Base-by-base conservation (phyloP, 2,888 invertebrate species). In the Oscheius onirici region DNA sequence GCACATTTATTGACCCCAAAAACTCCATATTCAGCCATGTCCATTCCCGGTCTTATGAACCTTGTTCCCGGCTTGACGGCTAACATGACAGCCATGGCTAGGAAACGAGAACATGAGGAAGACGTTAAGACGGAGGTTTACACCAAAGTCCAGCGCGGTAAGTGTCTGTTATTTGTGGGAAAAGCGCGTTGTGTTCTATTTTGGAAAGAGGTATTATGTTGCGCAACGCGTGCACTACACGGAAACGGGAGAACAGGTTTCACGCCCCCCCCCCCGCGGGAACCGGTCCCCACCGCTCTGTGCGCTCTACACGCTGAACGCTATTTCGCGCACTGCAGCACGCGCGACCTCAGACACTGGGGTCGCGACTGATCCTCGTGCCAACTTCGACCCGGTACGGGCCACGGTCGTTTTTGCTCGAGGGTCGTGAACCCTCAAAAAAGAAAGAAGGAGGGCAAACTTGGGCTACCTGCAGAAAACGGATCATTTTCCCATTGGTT, bases 141-240 rank as follows among this genome's bases (percentile, higher is more conserved):
- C 72, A 75, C 76, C 54, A 86, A 86, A 75, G 83, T 84, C 28
- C 84, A 84, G 60, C 54, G 82, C 80, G 84, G 85, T 85, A 41
- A 61, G 78, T 67, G 63, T 28, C 40, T 52, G 34, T 57, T 52
- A 20, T 26, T 52, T 52, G 43, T 34, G 3, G 34, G 34, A 34
- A 34, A 34, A 66, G 66, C 43, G 41, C 51, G 10, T 13, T 43
- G n/a, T 57, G 54, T 68, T 24, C 57, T 57, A 49, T 63, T 63
- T 49, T 63, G 63, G 34, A 63, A 63, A 63, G n/a, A n/a, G n/a
- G 63, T 46, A 63, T 46, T 63, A 26, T 41, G 52, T 66, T 66
- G 52, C 66, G 66, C 66, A 66, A 66, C 43, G 51, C 66, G 66
- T 51, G 66, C 49, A 63, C 46, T 63, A 63, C 63, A 49, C 63